Conservation (phyloP, 2,113 vertebrate species). For the Scartelaos histophorus region DNA sequence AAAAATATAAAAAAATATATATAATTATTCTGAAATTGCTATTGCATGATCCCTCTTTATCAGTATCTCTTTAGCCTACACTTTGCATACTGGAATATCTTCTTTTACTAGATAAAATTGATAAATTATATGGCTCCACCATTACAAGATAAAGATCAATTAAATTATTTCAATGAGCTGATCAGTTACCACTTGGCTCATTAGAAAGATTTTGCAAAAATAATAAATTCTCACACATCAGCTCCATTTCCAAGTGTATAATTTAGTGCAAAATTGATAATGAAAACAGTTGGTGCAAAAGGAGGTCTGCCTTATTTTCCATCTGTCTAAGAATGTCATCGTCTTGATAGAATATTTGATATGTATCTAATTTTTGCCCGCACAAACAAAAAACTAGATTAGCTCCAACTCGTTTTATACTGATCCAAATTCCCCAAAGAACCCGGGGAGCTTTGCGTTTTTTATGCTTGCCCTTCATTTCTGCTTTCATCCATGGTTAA, state of each 20-base stretch:
- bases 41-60: too few relatives aligned
- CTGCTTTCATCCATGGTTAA: constrained; percentile 99
- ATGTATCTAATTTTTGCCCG: constrained; percentile 60
- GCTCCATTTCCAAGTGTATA: not conserved
- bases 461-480: constrained; percentile 68
- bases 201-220: not conserved
- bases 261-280: not conserved
- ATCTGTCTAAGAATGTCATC: constrained; percentile 48
- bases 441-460: constrained; percentile 83
- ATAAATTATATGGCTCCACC: too few relatives aligned
- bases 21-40: too few relatives aligned
- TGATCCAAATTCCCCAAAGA: constrained; percentile 90
- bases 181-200: not conserved
- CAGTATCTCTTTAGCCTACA: too few relatives aligned
- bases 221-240: not conserved
- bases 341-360: constrained; percentile 32
- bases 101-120: too few relatives aligned
- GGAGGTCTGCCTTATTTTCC: not conserved
- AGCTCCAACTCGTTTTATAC: constrained; percentile 87
- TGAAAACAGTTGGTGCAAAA: not conserved
- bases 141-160: too few relatives aligned
- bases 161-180: too few relatives aligned
- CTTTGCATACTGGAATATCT: too few relatives aligned
- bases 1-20: too few relatives aligned
- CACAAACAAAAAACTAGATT: constrained; percentile 58